phyloP scores from a whole-genome alignment of 2,113 vertebrate species.

The Ivindomyrus marchei region DNA sequence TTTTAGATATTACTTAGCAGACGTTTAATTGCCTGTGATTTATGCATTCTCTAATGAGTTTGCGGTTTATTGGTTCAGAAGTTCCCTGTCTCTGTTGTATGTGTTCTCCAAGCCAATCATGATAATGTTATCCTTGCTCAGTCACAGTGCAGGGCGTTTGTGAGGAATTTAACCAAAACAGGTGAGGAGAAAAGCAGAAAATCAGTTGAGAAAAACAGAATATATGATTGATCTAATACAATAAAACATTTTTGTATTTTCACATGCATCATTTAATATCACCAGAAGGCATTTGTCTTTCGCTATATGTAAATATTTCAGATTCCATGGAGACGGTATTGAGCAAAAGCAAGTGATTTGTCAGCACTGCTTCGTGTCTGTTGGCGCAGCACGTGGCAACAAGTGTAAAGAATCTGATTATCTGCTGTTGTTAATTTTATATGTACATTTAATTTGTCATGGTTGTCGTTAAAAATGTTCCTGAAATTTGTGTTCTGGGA shows the following conservation, averaged over 20 bases:
- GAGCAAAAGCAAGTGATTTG: neutral
- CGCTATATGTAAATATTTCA: neutral
- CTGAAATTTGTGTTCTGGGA: neutral
- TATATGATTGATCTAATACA: neutral
- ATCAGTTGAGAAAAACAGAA: neutral
- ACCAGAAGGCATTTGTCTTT: neutral
- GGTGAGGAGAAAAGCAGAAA: neutral
- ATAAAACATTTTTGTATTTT: neutral
- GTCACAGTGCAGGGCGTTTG: neutral
- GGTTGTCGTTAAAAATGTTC: neutral
- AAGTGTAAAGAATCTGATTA: neutral
- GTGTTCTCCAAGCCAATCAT: neutral
- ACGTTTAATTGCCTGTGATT: neutral
- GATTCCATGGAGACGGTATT: neutral
- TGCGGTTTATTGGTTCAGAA: neutral
- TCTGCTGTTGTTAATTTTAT: neutral
- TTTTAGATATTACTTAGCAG: neutral
- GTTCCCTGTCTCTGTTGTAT: neutral
- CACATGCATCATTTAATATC: neutral
- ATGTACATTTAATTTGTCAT: neutral
- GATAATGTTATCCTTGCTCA: neutral
- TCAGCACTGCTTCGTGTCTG: neutral
- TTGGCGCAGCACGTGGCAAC: neutral
- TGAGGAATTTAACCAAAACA: neutral
- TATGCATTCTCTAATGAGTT: neutral